phyloP scores from a whole-genome alignment of 2,113 vertebrate genomes.

The Sinocyclocheilus anophthalmus region DNA sequence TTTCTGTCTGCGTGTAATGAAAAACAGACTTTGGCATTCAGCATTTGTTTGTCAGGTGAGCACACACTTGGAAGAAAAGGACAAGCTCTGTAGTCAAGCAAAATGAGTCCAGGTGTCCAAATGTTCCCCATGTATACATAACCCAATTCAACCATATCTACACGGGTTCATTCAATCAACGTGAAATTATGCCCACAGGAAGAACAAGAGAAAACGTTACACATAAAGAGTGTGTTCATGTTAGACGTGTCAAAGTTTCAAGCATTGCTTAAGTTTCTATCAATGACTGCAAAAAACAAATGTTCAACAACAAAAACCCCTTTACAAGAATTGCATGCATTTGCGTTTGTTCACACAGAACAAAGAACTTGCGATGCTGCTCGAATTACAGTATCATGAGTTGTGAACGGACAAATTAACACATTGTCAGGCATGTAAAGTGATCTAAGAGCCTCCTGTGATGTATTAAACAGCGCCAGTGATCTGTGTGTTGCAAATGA shows the following conservation, averaged over 20 bases:
- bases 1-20: not conserved
- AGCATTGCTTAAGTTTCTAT: not conserved
- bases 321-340: too few relatives aligned
- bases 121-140: not conserved
- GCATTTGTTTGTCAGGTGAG: constrained; percentile 4
- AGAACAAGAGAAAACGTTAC: not conserved
- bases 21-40: not conserved
- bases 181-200: not conserved
- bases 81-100: not conserved
- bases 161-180: not conserved
- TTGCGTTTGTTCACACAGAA: too few relatives aligned
- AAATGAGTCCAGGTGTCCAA: constrained; percentile 24
- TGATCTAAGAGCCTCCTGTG: too few relatives aligned
- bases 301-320: not conserved
- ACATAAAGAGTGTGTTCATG: too few relatives aligned
- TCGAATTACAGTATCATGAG: too few relatives aligned
- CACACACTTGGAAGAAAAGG: not conserved
- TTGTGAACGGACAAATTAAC: too few relatives aligned
- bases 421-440: too few relatives aligned
- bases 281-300: not conserved
- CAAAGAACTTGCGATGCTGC: too few relatives aligned
- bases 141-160: not conserved
- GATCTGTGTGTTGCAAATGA: too few relatives aligned
- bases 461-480: too few relatives aligned
- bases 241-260: not conserved